These are phyloP conservation scores for Zootermopsis nevadensis DNA, from an alignment of 2,888 invertebrate genomes.

Conservation along the genomic window DNA sequence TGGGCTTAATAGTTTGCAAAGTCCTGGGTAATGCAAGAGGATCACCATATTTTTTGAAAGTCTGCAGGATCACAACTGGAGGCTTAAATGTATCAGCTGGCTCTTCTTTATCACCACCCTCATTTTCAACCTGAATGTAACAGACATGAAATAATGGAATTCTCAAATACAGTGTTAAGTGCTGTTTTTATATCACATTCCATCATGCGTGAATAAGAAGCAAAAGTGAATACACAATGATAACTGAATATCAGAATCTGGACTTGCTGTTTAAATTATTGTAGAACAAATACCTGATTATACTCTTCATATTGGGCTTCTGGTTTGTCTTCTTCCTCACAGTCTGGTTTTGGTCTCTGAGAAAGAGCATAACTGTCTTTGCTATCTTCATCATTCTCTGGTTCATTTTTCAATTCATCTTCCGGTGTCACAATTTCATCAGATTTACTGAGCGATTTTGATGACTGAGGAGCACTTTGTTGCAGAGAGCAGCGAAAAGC, in stretches of 20 bases:
- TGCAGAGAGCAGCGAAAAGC: conserved; percentile 33
- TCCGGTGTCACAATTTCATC: conserved; percentile 49
- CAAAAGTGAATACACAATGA: too few relatives aligned
- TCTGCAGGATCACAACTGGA: conserved; percentile 74
- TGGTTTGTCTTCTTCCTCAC: not conserved
- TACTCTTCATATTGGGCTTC: conserved; percentile 13
- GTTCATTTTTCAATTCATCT: conserved; percentile 58
- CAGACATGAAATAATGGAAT: not conserved
- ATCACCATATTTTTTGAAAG: conserved; percentile 80
- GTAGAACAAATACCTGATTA: conserved; percentile 24
- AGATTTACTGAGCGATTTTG: not conserved
- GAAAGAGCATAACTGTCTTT: conserved; percentile 72
- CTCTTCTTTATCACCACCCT: not conserved
- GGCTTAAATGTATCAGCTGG: not conserved
- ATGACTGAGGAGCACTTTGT: conserved; percentile 46
- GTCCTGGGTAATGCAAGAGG: conserved; percentile 78
- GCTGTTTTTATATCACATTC: too few relatives aligned
- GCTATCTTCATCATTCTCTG: conserved; percentile 61
- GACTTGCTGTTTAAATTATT: not conserved
- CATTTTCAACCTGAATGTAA: not conserved
- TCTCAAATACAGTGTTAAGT: too few relatives aligned
- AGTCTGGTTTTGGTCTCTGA: conserved; percentile 45
- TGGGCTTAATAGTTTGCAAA: conserved; percentile 76
- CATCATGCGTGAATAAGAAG: too few relatives aligned
- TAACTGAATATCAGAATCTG: too few relatives aligned